Conservation (phyloP, 2,113 vertebrate species). For the Synchiropus splendidus region DNA sequence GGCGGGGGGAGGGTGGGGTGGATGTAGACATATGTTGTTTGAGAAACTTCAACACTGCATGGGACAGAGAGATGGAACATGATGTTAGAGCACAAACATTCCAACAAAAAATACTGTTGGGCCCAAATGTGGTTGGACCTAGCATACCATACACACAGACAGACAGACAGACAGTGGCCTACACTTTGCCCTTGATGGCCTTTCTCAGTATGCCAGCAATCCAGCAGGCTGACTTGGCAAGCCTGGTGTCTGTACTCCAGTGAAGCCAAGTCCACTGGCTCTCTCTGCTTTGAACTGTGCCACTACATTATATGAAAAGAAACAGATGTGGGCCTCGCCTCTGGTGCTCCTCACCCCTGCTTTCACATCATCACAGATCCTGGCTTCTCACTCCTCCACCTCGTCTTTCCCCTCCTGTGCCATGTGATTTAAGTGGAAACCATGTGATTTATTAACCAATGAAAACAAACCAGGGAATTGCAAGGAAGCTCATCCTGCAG, state of each 20-base stretch:
- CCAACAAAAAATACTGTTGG: constrained; percentile 42
- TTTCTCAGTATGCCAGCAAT: constrained; percentile 40
- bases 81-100: constrained; percentile 41
- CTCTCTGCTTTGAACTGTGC: constrained; percentile 35
- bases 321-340: constrained; percentile 54
- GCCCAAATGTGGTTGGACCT: constrained; percentile 32
- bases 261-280: constrained; percentile 36
- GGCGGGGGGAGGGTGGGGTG: no score
- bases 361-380: constrained; percentile 21
- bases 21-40: no score
- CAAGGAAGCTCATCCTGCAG: no score
- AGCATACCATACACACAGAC: constrained; percentile 48
- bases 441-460: constrained; percentile 22
- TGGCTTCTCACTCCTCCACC: neutral
- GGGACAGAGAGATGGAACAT: constrained; percentile 15
- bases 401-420: neutral
- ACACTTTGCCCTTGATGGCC: constrained; percentile 28
- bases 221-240: constrained; percentile 46
- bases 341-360: constrained; percentile 28
- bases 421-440: constrained; percentile 21
- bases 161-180: constrained; percentile 15
- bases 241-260: constrained; percentile 27
- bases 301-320: constrained; percentile 46
- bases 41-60: constrained; percentile 16
- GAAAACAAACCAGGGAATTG: constrained; percentile 12